phyloP scores from a whole-genome alignment of 2,888 invertebrate species.

The Xylophagus ater region DNA sequence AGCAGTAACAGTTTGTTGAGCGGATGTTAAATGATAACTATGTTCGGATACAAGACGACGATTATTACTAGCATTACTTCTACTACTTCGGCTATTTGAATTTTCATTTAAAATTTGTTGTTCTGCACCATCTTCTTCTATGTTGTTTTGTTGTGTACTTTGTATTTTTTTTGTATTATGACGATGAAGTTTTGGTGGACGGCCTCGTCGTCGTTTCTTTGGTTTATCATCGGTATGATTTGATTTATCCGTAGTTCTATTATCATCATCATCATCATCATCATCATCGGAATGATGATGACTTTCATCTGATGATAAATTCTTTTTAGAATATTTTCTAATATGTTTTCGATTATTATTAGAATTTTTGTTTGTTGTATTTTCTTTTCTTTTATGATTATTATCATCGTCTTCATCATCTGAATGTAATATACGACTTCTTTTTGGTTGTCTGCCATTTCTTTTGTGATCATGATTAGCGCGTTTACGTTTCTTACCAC shows the following conservation, averaged over 20 bases:
- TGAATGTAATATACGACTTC: conserved; percentile 11
- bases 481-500: conserved; percentile 20
- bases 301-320: conserved; percentile 22
- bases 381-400: conserved; percentile 2
- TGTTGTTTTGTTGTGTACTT: conserved; percentile 1
- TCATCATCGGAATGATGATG: conserved; percentile 23
- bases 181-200: neutral
- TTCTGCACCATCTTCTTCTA: conserved; percentile 9
- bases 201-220: conserved; percentile 1
- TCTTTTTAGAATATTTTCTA: too few relatives aligned
- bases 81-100: conserved; percentile 16
- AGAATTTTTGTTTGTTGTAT: neutral
- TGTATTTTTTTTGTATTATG: neutral
- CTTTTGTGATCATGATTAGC: conserved; percentile 16
- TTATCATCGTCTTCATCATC: conserved; percentile 20
- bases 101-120: neutral
- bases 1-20: too few relatives aligned
- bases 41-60: conserved; percentile 35
- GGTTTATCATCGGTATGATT: neutral
- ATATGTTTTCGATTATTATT: neutral
- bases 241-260: neutral
- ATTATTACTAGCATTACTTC: conserved; percentile 23
- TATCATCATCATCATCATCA: conserved; percentile 8
- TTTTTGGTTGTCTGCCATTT: conserved; percentile 10
- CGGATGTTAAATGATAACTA: conserved; percentile 35